Evolutionary conservation across 2,113 vertebrate genomes (phyloP), one percentile per base, ranked within the genome.

Genomic region (Ornithorhynchus anatinus): DNA sequence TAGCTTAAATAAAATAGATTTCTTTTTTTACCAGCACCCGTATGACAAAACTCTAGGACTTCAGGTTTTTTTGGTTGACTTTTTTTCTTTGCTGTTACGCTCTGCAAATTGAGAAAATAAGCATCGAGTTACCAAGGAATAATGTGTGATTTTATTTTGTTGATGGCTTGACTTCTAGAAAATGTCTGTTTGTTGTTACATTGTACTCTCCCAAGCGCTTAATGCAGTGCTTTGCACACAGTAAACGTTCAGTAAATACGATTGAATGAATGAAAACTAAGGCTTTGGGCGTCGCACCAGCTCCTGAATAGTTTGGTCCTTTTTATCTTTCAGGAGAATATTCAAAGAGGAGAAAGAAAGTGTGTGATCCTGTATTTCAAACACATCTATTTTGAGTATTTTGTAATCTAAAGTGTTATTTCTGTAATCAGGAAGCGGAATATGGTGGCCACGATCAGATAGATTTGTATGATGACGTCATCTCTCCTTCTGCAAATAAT

Each of bases 401-500:
- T 19, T 79, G 40, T 85, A 82, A 90, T 66, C 19, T 68, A 76
- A 14, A 79, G 17, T 58, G 32, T 84, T 45, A 50, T 63, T 77
- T 75, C 59, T 91, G 15, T 84, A 27, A 86, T 88, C 82, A 99
- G 98, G 98, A 99, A 89, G 84, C 95, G n/a, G 97, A 99, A 85
- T 99, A 99, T 86, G 95, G 96, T 59, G 96, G 96, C 33, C 98
- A 99, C 31, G 98, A 99, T 70, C 97, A 97, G 79, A 99, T 99
- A 81, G 98, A 99, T 91, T 82, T 99, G 45, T 99, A 99, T 63
- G 98, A 99, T 85, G 97, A 99, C 79, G 98, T 99, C 72, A 97
- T 98, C 86, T 99, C 97, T 64, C 97, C 98, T 66, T 98, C 97
- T 66, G 97, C 97, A 77, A 99, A 99, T 92, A 99, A 99, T 91